Evolutionary conservation across 2,888 invertebrate genomes (phyloP).

Genomic region (Mimas tiliae): DNA sequence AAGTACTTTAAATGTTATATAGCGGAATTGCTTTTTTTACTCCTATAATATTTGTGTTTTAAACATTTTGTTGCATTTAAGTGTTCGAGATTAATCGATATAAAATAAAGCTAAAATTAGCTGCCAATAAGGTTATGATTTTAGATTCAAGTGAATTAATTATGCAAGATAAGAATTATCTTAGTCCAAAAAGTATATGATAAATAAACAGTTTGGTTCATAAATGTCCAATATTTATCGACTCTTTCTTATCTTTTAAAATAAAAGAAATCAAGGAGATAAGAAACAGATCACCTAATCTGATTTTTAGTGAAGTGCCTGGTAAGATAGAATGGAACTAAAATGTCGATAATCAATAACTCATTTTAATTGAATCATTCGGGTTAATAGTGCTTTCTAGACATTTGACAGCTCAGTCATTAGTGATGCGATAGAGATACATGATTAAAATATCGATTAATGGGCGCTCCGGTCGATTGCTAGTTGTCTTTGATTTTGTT

Average conservation of each 20-base stretch:
- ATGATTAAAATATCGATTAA: constrained; percentile 59
- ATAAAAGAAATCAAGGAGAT: constrained; percentile 9
- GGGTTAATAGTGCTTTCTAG: constrained; percentile 70
- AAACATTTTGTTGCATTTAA: no score
- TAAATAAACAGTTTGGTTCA: background rate
- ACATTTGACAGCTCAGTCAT: constrained; percentile 74
- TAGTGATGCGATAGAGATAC: constrained; percentile 65
- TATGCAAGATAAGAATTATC: no score
- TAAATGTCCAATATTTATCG: background rate
- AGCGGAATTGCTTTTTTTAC: no score
- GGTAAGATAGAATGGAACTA: constrained; percentile 5
- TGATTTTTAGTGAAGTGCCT: constrained; percentile 23
- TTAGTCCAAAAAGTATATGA: background rate
- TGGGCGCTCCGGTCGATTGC: constrained; percentile 43
- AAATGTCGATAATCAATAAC: constrained; percentile 66
- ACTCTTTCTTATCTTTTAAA: background rate
- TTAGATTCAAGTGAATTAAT: no score
- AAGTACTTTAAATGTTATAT: no score
- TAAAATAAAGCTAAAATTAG: no score
- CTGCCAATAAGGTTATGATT: no score
- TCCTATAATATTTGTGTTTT: no score
- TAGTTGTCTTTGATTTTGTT: constrained; percentile 41
- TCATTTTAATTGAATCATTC: constrained; percentile 81
- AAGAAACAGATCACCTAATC: constrained; percentile 19
- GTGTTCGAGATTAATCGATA: no score